Conservation (phyloP, 2,888 invertebrate genomes). For the Pasiphila rectangulata region DNA sequence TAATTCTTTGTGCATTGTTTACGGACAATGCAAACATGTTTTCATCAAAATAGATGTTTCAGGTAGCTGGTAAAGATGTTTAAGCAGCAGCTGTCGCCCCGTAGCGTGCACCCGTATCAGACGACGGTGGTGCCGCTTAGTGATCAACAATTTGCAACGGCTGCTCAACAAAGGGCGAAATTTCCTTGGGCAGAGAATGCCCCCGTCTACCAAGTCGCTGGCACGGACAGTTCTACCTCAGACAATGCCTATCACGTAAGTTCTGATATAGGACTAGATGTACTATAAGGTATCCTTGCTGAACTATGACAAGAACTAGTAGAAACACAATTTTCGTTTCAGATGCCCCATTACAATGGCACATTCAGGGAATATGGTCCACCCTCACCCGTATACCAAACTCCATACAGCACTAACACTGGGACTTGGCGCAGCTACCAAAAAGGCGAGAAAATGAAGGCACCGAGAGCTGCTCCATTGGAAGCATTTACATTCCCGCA, state of each 20-base stretch:
- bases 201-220: slow-evolving; percentile 65
- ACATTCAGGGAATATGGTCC: slow-evolving; percentile 61
- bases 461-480: slow-evolving; percentile 41
- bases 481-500: slow-evolving; percentile 64
- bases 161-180: slow-evolving; percentile 71
- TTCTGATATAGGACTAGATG: slow-evolving; percentile 14
- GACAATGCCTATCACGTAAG: slow-evolving; percentile 74
- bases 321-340: slow-evolving; percentile 23
- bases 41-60: slow-evolving; percentile 29
- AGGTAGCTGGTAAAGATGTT: slow-evolving; percentile 61
- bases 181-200: slow-evolving; percentile 73
- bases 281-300: neutral
- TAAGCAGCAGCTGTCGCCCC: slow-evolving; percentile 70
- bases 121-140: slow-evolving; percentile 73
- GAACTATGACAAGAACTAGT: neutral
- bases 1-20: slow-evolving; percentile 17
- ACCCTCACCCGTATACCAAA: slow-evolving; percentile 73
- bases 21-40: slow-evolving; percentile 23
- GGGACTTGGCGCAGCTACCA: slow-evolving; percentile 65
- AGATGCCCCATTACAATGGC: slow-evolving; percentile 69
- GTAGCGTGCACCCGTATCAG: slow-evolving; percentile 75
- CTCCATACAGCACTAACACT: slow-evolving; percentile 64
- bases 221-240: slow-evolving; percentile 75
- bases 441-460: slow-evolving; percentile 51
- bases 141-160: slow-evolving; percentile 69